A percentile compares a stretch with the other conserved stretches of the same genome.
Conservation (phyloP, 2,113 vertebrate species). For the Pithys albifrons region DNA sequence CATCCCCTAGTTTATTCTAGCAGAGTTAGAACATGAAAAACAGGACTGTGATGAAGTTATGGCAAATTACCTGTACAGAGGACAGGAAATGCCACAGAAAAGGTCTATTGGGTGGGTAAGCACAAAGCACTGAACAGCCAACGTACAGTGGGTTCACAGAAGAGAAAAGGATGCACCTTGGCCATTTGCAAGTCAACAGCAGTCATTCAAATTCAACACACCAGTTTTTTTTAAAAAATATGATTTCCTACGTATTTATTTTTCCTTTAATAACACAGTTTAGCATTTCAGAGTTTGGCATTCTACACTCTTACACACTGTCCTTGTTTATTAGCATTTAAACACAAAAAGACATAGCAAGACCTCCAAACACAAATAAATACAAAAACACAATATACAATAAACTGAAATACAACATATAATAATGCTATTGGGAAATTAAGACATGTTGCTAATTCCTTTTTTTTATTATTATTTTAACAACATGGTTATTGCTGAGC, state of each 20-base stretch:
- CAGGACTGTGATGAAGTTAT: background rate
- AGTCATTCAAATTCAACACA: constrained; percentile 57
- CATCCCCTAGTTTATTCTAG: background rate
- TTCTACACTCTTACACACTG: constrained; percentile 78
- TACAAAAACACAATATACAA: constrained; percentile 78
- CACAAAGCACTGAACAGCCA: background rate
- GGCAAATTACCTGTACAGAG: background rate
- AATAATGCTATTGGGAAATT: constrained; percentile 77
- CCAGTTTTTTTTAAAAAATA: constrained; percentile 19
- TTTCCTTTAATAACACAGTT: constrained; percentile 77
- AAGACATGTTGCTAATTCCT: constrained; percentile 69
- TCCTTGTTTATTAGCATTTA: constrained; percentile 78
- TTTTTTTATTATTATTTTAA: constrained; percentile 54
- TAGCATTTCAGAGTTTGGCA: constrained; percentile 79
- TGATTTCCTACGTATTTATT: constrained; percentile 78
- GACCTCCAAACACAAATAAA: constrained; percentile 86
- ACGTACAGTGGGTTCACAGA: background rate
- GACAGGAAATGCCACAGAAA: background rate
- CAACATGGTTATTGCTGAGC: constrained; percentile 78
- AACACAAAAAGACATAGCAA: constrained; percentile 81
- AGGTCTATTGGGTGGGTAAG: accelerated
- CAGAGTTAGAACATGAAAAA: background rate
- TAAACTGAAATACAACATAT: constrained; percentile 75
- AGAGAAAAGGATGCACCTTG: background rate
- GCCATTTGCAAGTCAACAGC: background rate